Evolutionary conservation across 2,888 invertebrate species (phyloP).

Genomic region (Drosophila sordidapex): DNA sequence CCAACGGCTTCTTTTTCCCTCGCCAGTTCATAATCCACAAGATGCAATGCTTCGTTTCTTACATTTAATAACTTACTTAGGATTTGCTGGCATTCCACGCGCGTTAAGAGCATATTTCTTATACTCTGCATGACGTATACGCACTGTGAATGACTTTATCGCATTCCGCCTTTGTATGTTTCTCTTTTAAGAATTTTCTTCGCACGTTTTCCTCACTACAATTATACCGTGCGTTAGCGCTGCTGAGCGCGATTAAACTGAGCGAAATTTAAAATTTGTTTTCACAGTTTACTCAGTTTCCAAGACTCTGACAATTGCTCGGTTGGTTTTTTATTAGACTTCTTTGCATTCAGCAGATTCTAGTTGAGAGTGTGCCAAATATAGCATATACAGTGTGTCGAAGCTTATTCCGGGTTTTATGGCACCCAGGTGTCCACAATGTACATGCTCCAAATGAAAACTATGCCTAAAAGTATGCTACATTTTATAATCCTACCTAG

Average conservation of each 20-base stretch:
- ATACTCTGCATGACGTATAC: slow-evolving; percentile 51
- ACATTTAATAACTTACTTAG: slow-evolving; percentile 44
- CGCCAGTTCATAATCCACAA: slow-evolving; percentile 51
- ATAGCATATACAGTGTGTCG: slow-evolving; percentile 1
- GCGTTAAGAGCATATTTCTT: slow-evolving; percentile 61
- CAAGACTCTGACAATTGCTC: slow-evolving; percentile 32
- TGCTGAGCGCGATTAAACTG: slow-evolving; percentile 54
- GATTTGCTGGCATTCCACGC: slow-evolving; percentile 66
- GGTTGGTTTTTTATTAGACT: slow-evolving; percentile 24
- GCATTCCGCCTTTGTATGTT: slow-evolving; percentile 3
- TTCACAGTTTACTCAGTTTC: slow-evolving; percentile 34
- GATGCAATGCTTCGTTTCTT: slow-evolving; percentile 14
- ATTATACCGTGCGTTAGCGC: slow-evolving; percentile 43
- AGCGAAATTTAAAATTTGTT: slow-evolving; percentile 37
- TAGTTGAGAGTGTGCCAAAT: slow-evolving; percentile 2
- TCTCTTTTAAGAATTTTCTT: background rate
- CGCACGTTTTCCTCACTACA: slow-evolving; percentile 7
- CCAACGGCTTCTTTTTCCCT: slow-evolving; percentile 62
- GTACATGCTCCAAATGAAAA: too few relatives aligned
- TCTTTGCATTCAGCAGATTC: slow-evolving; percentile 17
- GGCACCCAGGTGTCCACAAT: too few relatives aligned
- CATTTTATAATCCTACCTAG: too few relatives aligned
- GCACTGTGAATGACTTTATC: slow-evolving; percentile 9
- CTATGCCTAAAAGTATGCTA: too few relatives aligned
- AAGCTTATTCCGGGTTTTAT: too few relatives aligned